phyloP scores from a whole-genome alignment of 1,140 invertebrate species.

The Orius laevigatus region DNA sequence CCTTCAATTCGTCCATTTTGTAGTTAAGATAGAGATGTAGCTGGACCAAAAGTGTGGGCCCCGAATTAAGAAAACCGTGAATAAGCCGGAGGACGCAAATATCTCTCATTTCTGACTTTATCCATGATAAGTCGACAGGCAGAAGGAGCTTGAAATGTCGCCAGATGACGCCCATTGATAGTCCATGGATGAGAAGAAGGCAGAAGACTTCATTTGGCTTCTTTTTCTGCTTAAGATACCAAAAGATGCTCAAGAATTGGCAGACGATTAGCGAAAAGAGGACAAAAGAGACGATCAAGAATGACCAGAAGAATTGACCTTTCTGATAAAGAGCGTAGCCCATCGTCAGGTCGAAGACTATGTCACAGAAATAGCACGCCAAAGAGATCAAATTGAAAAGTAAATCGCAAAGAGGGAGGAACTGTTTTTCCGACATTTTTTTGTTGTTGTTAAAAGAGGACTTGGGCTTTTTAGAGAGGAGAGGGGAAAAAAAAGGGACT shows the following conservation, averaged over 20 bases:
- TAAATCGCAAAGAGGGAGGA: slow-evolving; percentile 73
- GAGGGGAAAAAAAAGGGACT: too few relatives aligned
- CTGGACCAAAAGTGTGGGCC: slow-evolving; percentile 72
- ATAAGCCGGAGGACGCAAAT: slow-evolving; percentile 63
- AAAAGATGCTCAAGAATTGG: too few relatives aligned
- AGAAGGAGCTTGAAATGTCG: slow-evolving; percentile 69
- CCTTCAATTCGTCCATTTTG: slow-evolving; percentile 36
- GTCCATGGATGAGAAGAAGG: too few relatives aligned
- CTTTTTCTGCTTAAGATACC: too few relatives aligned
- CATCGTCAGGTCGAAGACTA: slow-evolving; percentile 74
- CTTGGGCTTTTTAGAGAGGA: too few relatives aligned
- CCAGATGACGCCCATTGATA: slow-evolving; percentile 57
- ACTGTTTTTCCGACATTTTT: slow-evolving; percentile 39
- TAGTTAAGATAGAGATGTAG: slow-evolving; percentile 49
- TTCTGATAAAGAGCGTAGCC: slow-evolving; percentile 60
- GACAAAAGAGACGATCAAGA: too few relatives aligned
- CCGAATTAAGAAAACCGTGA: slow-evolving; percentile 73
- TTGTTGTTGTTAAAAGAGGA: too few relatives aligned
- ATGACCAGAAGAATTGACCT: slow-evolving; percentile 26
- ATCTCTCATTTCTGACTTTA: slow-evolving; percentile 62
- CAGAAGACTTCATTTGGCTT: too few relatives aligned
- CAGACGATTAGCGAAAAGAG: too few relatives aligned
- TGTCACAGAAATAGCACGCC: slow-evolving; percentile 80
- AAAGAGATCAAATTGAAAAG: slow-evolving; percentile 81
- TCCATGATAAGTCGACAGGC: slow-evolving; percentile 63